A percentile compares a stretch with the other conserved stretches of the same genome.
phyloP scores from a whole-genome alignment of 2,797 vertebrate genomes.

The Neosilurus hyrtlii region DNA sequence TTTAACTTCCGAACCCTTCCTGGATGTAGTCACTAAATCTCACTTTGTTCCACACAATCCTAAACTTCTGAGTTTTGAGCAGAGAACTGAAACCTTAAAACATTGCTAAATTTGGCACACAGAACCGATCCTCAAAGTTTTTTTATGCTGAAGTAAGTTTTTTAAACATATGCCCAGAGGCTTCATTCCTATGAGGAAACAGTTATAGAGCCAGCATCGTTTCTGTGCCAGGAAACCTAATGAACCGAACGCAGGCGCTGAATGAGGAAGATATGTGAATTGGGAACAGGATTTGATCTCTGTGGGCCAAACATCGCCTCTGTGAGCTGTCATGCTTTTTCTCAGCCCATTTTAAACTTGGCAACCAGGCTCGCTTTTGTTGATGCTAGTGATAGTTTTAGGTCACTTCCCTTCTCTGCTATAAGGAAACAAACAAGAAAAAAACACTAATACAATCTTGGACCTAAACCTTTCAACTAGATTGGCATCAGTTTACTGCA shows the following conservation, averaged over 20 bases:
- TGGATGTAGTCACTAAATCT: neutral
- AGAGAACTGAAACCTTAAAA: slow-evolving; percentile 9
- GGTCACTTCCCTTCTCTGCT: slow-evolving; percentile 24
- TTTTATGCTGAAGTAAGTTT: slow-evolving; percentile 26
- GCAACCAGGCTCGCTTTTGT: slow-evolving; percentile 17
- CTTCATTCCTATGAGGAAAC: neutral
- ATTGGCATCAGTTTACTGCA: neutral
- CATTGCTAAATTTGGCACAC: slow-evolving; percentile 34
- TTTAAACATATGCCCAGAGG: slow-evolving; percentile 25
- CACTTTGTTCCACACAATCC: neutral
- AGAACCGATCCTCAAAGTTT: slow-evolving; percentile 5
- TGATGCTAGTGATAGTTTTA: slow-evolving; percentile 38
- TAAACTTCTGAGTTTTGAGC: slow-evolving; percentile 4
- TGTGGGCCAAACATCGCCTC: slow-evolving; percentile 17
- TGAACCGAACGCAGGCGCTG: slow-evolving; percentile 28
- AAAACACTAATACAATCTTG: neutral
- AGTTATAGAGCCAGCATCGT: neutral
- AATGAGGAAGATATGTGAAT: slow-evolving; percentile 30
- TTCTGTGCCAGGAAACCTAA: slow-evolving; percentile 20
- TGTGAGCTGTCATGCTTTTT: slow-evolving; percentile 23
- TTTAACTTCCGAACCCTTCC: slow-evolving; percentile 4
- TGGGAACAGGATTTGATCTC: slow-evolving; percentile 37
- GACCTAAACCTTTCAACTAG: neutral
- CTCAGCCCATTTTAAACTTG: slow-evolving; percentile 40
- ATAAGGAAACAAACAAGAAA: neutral